Evolutionary conservation across 2,113 vertebrate species (phyloP), one percentile per base, ranked within the genome.

Genomic region (Butorides virescens): DNA sequence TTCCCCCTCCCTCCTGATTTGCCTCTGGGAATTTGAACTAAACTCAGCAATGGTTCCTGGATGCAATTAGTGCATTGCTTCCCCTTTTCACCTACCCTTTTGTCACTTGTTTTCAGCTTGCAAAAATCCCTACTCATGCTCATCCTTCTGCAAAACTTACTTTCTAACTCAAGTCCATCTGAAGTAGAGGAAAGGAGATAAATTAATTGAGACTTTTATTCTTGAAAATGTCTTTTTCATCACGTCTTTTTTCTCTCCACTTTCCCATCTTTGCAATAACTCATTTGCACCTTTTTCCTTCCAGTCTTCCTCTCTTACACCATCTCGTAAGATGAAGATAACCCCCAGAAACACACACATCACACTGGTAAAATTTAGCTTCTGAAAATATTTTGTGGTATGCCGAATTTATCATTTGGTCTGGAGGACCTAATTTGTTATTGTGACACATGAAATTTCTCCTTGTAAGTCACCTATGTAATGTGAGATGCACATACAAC

Each of bases 21-120:
- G 7, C 25, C 62, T 30, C 36, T 11, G 44, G 63, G 14, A 80
- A 46, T 44, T 82, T 53, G 27, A 65, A 47, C 14, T 44, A 36
- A 67, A n/a, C 8, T 47, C 8, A n/a, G 30, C 12, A 67, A 49
- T 0, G 0, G 10, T 8, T 66, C 29, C 36, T 42, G 15, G 30
- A 53, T 49, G 25, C 26, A 56, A 1, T 3, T 42, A 10, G 6
- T n/a, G 17, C 39, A 42, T 18, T 93, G 9, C 53, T 55, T 7
- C 8, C 23, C 15, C 13, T 82, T 71, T 67, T 63, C 8, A 27
- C 44, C 25, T 23, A 21, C 18, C 14, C 12, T 66, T 75, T 52
- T 46, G 15, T 16, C 52, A 56, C n/a, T 67, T 39, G 13, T 36
- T 75, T 92, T 72, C 36, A 37, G 47, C 39, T 68, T 39, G 36